Conservation (phyloP, 2,797 vertebrate species). For the Syngnathus rostellatus region DNA sequence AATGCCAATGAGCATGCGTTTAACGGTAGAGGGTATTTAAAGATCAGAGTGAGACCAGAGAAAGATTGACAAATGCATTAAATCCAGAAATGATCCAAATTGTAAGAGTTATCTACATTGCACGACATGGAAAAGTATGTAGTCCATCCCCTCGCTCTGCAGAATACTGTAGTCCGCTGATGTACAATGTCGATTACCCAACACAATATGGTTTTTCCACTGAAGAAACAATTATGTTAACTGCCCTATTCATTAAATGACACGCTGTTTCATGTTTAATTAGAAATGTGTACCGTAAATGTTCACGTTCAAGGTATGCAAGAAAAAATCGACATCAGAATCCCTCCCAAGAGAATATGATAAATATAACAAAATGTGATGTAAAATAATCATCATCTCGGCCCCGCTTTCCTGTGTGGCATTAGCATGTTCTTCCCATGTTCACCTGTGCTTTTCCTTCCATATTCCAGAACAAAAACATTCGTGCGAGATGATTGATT, state of each 20-base stretch:
- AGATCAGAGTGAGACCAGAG: constrained; percentile 57
- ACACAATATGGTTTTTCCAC: not conserved
- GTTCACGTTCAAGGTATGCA: not conserved
- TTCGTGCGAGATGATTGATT: too few relatives aligned
- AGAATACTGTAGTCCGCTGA: not conserved
- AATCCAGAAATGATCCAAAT: constrained; percentile 31
- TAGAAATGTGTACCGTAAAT: not conserved
- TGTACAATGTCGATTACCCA: not conserved
- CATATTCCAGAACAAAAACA: not conserved
- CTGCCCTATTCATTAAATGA: not conserved
- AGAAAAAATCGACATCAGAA: not conserved
- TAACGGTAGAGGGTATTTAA: constrained; percentile 76
- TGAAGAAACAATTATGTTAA: not conserved
- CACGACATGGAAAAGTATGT: not conserved
- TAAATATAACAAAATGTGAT: not conserved
- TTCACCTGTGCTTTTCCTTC: not conserved
- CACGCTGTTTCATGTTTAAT: not conserved
- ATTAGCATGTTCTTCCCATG: not conserved
- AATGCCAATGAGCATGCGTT: constrained; percentile 63
- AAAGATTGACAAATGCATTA: constrained; percentile 34
- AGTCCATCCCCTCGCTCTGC: not conserved
- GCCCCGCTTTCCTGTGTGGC: too few relatives aligned
- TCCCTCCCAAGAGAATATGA: too few relatives aligned
- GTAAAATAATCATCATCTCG: not conserved
- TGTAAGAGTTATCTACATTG: constrained; percentile 28